Percentiles rank a stretch among this genome's conserved stretches.
Evolutionary conservation across 1,140 invertebrate genomes (phyloP).

Genomic region (Aradophagus sp.): DNA sequence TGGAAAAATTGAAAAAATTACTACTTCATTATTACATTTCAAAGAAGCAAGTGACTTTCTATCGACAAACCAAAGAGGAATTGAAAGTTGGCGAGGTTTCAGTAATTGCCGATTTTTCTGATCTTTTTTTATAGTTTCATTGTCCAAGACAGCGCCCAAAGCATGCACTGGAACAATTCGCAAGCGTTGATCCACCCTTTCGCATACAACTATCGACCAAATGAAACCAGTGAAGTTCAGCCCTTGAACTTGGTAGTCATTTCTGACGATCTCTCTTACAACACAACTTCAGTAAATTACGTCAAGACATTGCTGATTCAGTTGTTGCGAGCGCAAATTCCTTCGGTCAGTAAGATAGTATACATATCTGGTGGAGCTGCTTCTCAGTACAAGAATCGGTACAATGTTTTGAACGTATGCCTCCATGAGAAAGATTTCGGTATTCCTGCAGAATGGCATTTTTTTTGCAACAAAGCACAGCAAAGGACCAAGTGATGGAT

Average conservation of each 20-base stretch:
- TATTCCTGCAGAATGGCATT: neutral
- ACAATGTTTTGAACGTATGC: conserved; percentile 45
- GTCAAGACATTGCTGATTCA: conserved; percentile 35
- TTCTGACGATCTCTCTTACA: conserved; percentile 44
- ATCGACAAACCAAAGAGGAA: conserved; percentile 42
- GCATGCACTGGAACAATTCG: conserved; percentile 55
- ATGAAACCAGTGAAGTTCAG: conserved; percentile 13
- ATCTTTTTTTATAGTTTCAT: conserved; percentile 30
- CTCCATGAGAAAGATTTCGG: conserved; percentile 7
- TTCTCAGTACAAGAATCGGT: conserved; percentile 55
- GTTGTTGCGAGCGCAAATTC: conserved; percentile 8
- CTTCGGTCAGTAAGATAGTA: conserved; percentile 11
- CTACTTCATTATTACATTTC: conserved; percentile 21
- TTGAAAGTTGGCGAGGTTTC: conserved; percentile 32
- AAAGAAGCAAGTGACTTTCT: conserved; percentile 50
- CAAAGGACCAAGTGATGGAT: conserved; percentile 36
- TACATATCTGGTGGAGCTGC: conserved; percentile 42
- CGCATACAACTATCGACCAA: conserved; percentile 38
- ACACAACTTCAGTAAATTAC: conserved; percentile 30
- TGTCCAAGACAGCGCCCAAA: conserved; percentile 30
- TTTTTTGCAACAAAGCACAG: conserved; percentile 48
- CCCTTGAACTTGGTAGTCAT: conserved; percentile 30
- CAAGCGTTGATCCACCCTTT: conserved; percentile 62
- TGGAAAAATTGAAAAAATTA: conserved; percentile 14
- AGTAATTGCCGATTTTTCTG: conserved; percentile 35